Evolutionary conservation across 2,888 invertebrate species (phyloP), one percentile per base, ranked within the genome.

Genomic region (Cylloceria caligata): DNA sequence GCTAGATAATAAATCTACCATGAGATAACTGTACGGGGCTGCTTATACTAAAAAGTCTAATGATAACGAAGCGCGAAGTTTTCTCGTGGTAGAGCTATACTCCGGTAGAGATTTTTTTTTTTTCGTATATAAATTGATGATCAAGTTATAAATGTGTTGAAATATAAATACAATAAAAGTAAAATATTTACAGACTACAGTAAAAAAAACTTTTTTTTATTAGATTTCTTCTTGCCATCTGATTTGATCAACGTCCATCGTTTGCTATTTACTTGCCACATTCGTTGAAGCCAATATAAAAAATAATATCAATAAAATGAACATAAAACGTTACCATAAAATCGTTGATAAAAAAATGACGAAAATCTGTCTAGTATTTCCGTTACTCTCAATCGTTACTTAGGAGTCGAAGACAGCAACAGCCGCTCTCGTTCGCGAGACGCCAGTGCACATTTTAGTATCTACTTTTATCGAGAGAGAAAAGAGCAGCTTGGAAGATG

Each of bases 381-480:
- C n/a, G 24, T 57, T 16, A 0, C 9, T 6, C 34, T 19, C 9
- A 34, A 1, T 60, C 60, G 34, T 19, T 60, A 0, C 4, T 16
- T 36, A 36, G 21, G 9, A 24, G 16, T 11, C 69, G 80, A 64
- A 52, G 80, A 80, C 39, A 55, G 49, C 24, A n/a, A 71, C 64
- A 24, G 65, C 68, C 45, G 62, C 30, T 39, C 42, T 39, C 57
- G 24, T 55, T 36, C 27, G 42, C 27, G 68, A 62, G 60, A 47
- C 55, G 21, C 60, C 57, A 64, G 57, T 49, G 45, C 57, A 45
- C 30, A 65, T 67, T 80, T 80, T 80, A 72, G 21, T 76, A 72
- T 80, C 65, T 67, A 57, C 67, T 76, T 72, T 76, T 81, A 80
- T 80, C 75, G 76, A 67, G 67, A 57, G 39, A 67, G 62, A 42